These are phyloP conservation scores for Ostrea denselamellosa DNA, from an alignment of 1,140 invertebrate species.

Conservation along the genomic window DNA sequence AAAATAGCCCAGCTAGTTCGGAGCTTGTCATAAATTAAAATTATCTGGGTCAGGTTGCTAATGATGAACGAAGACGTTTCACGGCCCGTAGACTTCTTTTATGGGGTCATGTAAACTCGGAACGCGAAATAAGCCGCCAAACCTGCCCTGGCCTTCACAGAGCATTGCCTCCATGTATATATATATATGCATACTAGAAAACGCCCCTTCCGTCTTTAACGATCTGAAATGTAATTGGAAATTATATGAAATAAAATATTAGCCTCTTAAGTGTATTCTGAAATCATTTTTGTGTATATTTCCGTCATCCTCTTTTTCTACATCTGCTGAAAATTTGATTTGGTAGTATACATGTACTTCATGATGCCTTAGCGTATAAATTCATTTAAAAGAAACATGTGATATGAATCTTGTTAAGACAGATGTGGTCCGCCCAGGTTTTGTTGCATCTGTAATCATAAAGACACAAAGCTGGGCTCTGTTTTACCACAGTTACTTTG, in stretches of 20 bases:
- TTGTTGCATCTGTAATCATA: not conserved
- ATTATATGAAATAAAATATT: not conserved
- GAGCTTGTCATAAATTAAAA: constrained; percentile 17
- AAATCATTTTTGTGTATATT: not conserved
- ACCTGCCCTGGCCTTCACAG: not conserved
- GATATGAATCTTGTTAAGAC: too few relatives aligned
- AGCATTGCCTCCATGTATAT: not conserved
- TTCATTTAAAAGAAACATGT: too few relatives aligned
- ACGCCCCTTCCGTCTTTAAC: not conserved
- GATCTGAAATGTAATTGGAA: not conserved
- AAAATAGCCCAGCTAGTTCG: constrained; percentile 24
- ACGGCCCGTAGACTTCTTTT: not conserved
- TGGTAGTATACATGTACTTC: too few relatives aligned
- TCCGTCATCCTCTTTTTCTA: not conserved
- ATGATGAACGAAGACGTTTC: constrained; percentile 12
- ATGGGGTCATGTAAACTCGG: not conserved
- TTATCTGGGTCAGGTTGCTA: not conserved
- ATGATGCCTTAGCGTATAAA: too few relatives aligned
- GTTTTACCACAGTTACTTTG: not conserved
- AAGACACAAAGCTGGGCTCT: not conserved
- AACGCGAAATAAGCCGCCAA: constrained; percentile 1
- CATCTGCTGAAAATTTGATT: not conserved
- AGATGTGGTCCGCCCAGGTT: not conserved
- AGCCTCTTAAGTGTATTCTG: not conserved
- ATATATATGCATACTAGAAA: not conserved